Base-by-base conservation (phyloP, 2,113 vertebrate species). In the Osmerus mordax region DNA sequence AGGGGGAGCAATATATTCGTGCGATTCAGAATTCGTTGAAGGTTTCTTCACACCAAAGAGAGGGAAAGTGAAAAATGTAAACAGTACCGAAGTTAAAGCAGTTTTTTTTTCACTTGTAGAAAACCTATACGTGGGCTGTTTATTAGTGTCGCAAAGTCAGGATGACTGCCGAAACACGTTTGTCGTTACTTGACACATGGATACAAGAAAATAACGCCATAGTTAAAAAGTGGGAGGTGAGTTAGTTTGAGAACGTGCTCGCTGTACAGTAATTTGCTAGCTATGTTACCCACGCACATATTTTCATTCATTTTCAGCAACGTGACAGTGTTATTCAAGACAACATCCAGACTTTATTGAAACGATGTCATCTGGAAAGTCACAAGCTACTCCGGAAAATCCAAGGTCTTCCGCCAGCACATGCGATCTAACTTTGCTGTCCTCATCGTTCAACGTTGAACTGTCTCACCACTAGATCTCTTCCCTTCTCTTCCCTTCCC, bases 371-470 rank as follows among this genome's bases (percentile, higher is more conserved):
- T 16, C 78, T 72, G 25, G 87, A 91, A 65, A 87, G 88, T 73
- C 69, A 84, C 55, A 92, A 87, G 77, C 89, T 93, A n/a, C 80
- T 90, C 52, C 83, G 36, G 23, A 91, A 87, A 87, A 87, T 91
- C 4, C 87, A 91, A 91, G 92, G 92, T 93, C 18, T 65, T 0
- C 13, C 32, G 75, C 3, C 52, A 23, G 13, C 16, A 65, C 3
- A 63, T 52, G 13, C 41, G 1, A 47, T 47, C 41, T 47, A 47
- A 47, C 41, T 47, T 1, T 47, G 1, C 9, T 11, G 7, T 47
- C 9, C 41, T 41, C 36, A 41, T 41, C 41, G 32, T 36, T 47
- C 2, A 47, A 11, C 41, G 2, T 9, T 28, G 2, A 47, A 47
- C 41, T 11, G 2, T 47, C 63, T 23, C 8, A 9, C 41, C 56